Base-by-base conservation (phyloP, 2,888 invertebrate genomes). In the Sinelater perroti region DNA sequence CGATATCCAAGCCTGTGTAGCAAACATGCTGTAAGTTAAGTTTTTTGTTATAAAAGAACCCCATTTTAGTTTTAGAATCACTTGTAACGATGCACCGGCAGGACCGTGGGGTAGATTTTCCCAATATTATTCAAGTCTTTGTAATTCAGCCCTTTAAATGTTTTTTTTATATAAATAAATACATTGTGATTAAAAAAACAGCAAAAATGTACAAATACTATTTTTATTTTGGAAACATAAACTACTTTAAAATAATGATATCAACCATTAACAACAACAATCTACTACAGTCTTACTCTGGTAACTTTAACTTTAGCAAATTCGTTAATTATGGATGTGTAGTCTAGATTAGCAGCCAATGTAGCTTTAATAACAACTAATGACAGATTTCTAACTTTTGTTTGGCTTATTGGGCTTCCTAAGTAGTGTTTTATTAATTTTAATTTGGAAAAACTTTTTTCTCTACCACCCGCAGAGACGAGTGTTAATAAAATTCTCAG, bases 241-340 rank as follows among this genome's bases (percentile, higher is more conserved):
- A 53, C 53, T 45, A 53, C 21, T 24, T 33, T 45, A 45, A 52
- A 40, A 26, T 51, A 40, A 52, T 31, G 21, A 31, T 44, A 52
- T 31, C 44, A 21, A 24, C 24, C 7, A 24, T 7, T 4, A 24
- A 24, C 24, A 6, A 24, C 24, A 24, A 24, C 24, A 24, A 24
- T 24, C 24, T 24, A 24, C 24, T 24, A n/a, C 24, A 24, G 24
- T 24, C 5, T 24, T 24, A 49, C 38, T 28, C 26, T 38, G 35
- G 51, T 56, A 56, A 44, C 52, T 52, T 52, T 57, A 51, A 56
- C 35, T 51, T n/a, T 46, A 45, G 52, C 57, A 53, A 57, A 53
- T 57, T 53, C 40, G 31, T 53, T 20, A 38, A 53, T 57, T 38
- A 57, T 38, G 33, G 52, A 46, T 53, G 31, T 53, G 52, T 52